Evolutionary conservation across 2,797 vertebrate species (phyloP).

Genomic region (Pseudochaenichthys georgianus): DNA sequence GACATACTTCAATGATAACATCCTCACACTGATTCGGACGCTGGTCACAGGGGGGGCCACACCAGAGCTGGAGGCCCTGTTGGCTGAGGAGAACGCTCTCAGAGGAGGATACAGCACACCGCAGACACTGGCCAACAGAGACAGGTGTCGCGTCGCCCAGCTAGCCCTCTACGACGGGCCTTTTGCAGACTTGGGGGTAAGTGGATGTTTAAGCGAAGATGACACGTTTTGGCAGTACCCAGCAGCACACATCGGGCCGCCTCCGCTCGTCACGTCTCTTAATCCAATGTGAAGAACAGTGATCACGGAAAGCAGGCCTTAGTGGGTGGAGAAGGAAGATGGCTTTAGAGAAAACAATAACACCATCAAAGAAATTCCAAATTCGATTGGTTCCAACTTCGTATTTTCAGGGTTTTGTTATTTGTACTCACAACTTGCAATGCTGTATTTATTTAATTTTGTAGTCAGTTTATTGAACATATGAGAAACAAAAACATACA

Average conservation of each 20-base stretch:
- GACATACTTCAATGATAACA: conserved; percentile 99
- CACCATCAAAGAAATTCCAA: conserved; percentile 38
- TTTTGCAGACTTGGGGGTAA: conserved; percentile 97
- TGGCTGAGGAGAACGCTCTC: conserved; percentile 97
- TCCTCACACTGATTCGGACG: conserved; percentile 98
- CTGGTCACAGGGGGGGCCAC: conserved; percentile 99
- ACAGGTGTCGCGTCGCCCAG: conserved; percentile 98
- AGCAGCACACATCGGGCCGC: conserved; percentile 72
- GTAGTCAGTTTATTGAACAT: no score
- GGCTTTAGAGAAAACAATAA: conserved; percentile 62
- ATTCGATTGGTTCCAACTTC: conserved; percentile 48
- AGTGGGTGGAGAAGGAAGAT: conserved; percentile 55
- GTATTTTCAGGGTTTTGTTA: conserved; percentile 47
- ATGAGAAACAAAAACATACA: no score
- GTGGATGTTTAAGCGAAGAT: conserved; percentile 74
- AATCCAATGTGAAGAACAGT: conserved; percentile 78
- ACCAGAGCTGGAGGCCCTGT: conserved; percentile 95
- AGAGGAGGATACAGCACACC: conserved; percentile 98
- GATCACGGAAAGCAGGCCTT: conserved; percentile 65
- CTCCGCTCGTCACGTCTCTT: conserved; percentile 56
- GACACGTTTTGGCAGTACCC: conserved; percentile 79
- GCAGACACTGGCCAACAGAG: conserved; percentile 97
- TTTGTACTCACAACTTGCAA: conserved; percentile 37
- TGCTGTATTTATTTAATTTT: background rate
- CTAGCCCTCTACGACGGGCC: conserved; percentile 97